Evolutionary conservation across 2,888 invertebrate genomes (phyloP), one percentile per base, ranked within the genome.

Genomic region (Lepetodrilus schrolli): DNA sequence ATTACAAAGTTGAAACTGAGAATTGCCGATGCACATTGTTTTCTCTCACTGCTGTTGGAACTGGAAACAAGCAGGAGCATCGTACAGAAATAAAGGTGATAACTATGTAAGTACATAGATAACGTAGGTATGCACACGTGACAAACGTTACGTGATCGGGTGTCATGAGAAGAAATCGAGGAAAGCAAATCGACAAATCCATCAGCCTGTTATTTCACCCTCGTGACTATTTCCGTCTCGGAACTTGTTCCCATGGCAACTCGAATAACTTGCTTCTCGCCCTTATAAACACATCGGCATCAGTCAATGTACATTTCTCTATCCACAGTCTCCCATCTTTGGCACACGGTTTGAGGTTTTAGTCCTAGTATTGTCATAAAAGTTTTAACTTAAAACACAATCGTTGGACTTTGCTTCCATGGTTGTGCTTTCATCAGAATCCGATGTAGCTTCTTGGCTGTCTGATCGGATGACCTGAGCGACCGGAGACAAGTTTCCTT

Each of bases 401-500:
- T 79, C 78, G 17, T 50, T 77, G 66, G 65, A 13, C 26, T 77
- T 77, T 0, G 74, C 50, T 4, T 77, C 77, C 26, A 72, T 50
- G 43, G 73, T 13, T 7, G 26, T n/a, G 30, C 5, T n/a, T 17
- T 68, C 47, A 43, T 68, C 68, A 4, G 38, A 26, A 5, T 43
- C 43, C 1, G 23, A 26, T 8, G 17, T 3, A 4, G 30, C n/a
- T 17, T 68, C 68, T 26, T 30, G 43, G 30, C 30, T 68, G n/a
- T 82, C 79, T 23, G 80, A 78, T 20, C 82, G 81, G 70, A 87
- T 87, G 8, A 83, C 79, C 78, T 86, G 85, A 21, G 79, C 75
- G 20, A 79, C 80, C 1, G 87, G 87, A 1, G 87, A 86, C 8
- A 83, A 66, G 66, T 83, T 84, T n/a, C 83, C 84, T 17, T 84